Evolutionary conservation across 2,888 invertebrate genomes (phyloP).

Genomic region (Apodemia zela): DNA sequence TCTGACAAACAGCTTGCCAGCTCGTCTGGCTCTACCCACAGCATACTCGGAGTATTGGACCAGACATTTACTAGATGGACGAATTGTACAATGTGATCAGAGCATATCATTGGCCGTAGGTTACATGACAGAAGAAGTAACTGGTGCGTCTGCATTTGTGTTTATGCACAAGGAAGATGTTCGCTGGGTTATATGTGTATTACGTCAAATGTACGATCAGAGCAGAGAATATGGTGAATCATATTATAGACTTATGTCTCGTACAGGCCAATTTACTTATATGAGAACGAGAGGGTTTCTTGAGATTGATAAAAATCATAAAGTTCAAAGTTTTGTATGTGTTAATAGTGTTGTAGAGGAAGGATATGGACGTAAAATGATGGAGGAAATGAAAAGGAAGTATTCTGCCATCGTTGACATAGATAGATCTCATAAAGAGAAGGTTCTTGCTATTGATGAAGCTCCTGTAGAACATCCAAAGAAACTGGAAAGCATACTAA

Average conservation of each 20-base stretch:
- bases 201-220: conserved; percentile 93
- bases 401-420: conserved; percentile 85
- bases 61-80: conserved; percentile 92
- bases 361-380: conserved; percentile 86
- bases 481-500: conserved; percentile 85
- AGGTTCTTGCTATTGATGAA: conserved; percentile 47
- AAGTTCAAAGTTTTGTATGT: conserved; percentile 92
- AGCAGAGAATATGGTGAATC: conserved; percentile 91
- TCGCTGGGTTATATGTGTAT: conserved; percentile 92
- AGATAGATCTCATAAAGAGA: conserved; percentile 57
- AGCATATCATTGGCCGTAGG: conserved; percentile 93
- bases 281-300: conserved; percentile 91
- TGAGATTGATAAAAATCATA: conserved; percentile 88
- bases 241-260: conserved; percentile 90
- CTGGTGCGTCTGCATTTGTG: conserved; percentile 92
- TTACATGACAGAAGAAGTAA: conserved; percentile 93
- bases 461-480: conserved; percentile 85
- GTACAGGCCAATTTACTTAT: conserved; percentile 92
- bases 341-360: conserved; percentile 89
- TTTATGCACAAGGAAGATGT: conserved; percentile 95
- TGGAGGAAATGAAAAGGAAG: conserved; percentile 89
- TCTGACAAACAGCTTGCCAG: conserved; percentile 79
- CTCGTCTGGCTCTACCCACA: conserved; percentile 78
- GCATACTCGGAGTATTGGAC: conserved; percentile 93
- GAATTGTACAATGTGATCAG: conserved; percentile 94